Evolutionary conservation across 1,140 invertebrate species (phyloP), one percentile per base, ranked within the genome.

Genomic region (Drosophila eugracilis): DNA sequence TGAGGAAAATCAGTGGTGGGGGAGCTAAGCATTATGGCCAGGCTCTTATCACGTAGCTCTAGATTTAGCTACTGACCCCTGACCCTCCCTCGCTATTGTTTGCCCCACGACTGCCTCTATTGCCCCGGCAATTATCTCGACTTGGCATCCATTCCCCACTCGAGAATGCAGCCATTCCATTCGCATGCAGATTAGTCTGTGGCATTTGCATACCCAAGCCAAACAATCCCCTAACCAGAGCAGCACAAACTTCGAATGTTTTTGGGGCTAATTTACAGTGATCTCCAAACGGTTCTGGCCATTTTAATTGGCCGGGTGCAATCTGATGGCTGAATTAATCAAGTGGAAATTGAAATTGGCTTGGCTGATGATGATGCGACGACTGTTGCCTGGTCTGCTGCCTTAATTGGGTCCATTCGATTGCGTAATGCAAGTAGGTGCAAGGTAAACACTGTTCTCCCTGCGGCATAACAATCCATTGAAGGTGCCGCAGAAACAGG

Each of bases 201-300:
- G 55, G 28, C 36, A 69, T 85, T 80, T 76, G 72, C 81, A 85
- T 85, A 73, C 39, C 39, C 62, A 69, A 67, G 50, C 36, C 50
- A 65, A 37, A 49, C 58, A 55, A 32, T 60, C 32, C 45, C 5
- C 47, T 4, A 48, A 34, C 28, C 17, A 45, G 26, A 41, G 21
- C 32, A 30, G 14, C 14, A 32, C 37, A 24, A 17, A 37, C 45
- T 60, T 60, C 37, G 9, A 53, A 47, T 72, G 37, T 72, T 49
- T 71, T 49, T 15, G 32, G 49, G 24, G 19, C 69, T 73, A 65
- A 75, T 75, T 75, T 53, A 17, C 55, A 28, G 28, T 45, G 60
- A 22, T 55, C 53, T 49, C 19, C 7, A 15, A 14, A 15, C 24
- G 14, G 37, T 50, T 65, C 57, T 65, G 21, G 30, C 44, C 63